Conservation (phyloP, 2,113 vertebrate species). For the Lipophrys pholis region DNA sequence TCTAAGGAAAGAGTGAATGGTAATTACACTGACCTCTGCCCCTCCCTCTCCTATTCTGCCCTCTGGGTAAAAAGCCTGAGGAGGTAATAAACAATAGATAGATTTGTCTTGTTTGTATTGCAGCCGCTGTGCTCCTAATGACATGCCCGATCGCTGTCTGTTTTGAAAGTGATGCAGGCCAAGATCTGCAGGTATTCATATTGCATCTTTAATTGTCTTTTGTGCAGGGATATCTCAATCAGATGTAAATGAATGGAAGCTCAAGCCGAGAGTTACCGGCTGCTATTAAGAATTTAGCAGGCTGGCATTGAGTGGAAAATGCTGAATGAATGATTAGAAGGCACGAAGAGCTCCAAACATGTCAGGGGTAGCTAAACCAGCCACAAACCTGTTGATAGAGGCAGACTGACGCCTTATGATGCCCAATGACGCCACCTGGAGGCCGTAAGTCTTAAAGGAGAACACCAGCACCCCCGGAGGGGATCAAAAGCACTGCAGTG, state of each 20-base stretch:
- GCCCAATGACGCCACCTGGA: not conserved
- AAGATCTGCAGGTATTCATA: constrained; percentile 59
- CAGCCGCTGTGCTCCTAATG: constrained; percentile 66
- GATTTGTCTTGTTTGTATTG: constrained; percentile 80
- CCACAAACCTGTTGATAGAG: constrained; percentile 58
- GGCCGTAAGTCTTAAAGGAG: not conserved
- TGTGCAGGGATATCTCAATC: constrained; percentile 92
- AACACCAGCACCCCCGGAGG: too few species aligned
- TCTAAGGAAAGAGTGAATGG: constrained; percentile 76
- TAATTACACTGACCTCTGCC: constrained; percentile 82
- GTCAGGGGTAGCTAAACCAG: constrained; percentile 33
- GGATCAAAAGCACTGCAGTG: too few species aligned
- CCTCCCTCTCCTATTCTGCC: constrained; percentile 77
- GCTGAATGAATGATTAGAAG: constrained; percentile 92
- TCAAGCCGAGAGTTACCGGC: constrained; percentile 94
- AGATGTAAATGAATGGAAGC: constrained; percentile 91
- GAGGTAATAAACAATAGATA: constrained; percentile 83
- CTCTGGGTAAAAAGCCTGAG: constrained; percentile 78
- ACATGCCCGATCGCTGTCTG: constrained; percentile 60
- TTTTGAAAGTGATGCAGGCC: constrained; percentile 64
- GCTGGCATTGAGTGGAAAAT: constrained; percentile 87
- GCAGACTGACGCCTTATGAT: constrained; percentile 7
- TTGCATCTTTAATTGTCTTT: constrained; percentile 90
- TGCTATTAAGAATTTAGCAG: constrained; percentile 96
- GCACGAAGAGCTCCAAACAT: constrained; percentile 83